Evolutionary conservation across 2,888 invertebrate genomes (phyloP).

Genomic region (Sceliomorpha sp.): DNA sequence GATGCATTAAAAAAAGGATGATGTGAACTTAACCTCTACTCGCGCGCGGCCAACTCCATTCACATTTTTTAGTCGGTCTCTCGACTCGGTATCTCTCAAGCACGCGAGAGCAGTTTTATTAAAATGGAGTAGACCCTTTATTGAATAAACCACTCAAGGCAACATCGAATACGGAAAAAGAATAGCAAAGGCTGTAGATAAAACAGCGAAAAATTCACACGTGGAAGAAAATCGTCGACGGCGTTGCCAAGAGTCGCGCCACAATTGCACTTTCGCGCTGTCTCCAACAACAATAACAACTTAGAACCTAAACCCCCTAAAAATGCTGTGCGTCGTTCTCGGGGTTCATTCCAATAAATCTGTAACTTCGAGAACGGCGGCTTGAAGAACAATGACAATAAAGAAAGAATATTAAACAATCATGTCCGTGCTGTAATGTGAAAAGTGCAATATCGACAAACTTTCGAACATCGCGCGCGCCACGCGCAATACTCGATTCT

Average conservation of each 20-base stretch:
- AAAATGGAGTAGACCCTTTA: slow-evolving; percentile 31
- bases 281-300: slow-evolving; percentile 30
- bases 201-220: background rate
- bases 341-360: slow-evolving; percentile 1
- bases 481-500: slow-evolving; percentile 61
- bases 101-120: slow-evolving; percentile 1
- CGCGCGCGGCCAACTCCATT: slow-evolving; percentile 72
- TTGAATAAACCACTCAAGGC: slow-evolving; percentile 39
- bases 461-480: slow-evolving; percentile 60
- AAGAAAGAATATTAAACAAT: slow-evolving; percentile 16
- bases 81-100: too few relatives aligned
- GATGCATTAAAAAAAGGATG: slow-evolving; percentile 63
- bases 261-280: slow-evolving; percentile 20
- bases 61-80: too few relatives aligned
- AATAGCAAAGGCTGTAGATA: background rate
- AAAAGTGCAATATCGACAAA: slow-evolving; percentile 25
- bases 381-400: slow-evolving; percentile 4
- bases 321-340: slow-evolving; percentile 17
- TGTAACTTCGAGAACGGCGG: slow-evolving; percentile 23
- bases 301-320: slow-evolving; percentile 25
- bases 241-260: slow-evolving; percentile 51
- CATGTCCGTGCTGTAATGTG: slow-evolving; percentile 36
- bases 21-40: slow-evolving; percentile 64
- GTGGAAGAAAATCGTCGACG: background rate
- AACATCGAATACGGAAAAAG: slow-evolving; percentile 16